Evolutionary conservation across 2,113 vertebrate genomes (phyloP).

Genomic region (Petrocephalus zakoni): DNA sequence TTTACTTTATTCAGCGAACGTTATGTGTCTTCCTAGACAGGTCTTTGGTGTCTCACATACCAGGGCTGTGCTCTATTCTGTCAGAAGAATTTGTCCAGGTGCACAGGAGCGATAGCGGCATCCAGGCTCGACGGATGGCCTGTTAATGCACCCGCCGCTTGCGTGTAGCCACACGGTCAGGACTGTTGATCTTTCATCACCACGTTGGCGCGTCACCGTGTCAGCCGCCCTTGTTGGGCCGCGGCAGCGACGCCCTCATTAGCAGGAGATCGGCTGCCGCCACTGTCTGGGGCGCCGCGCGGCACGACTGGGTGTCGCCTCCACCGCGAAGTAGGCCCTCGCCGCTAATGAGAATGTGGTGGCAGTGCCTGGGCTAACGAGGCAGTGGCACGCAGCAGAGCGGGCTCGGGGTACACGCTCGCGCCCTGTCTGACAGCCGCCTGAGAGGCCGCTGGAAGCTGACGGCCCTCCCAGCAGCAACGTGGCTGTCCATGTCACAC

Average conservation of each 20-base stretch:
- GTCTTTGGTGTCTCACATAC: background rate
- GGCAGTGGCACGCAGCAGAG: background rate
- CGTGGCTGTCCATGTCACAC: background rate
- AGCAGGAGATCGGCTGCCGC: slow-evolving; percentile 2
- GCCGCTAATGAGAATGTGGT: background rate
- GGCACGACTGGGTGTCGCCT: background rate
- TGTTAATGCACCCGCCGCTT: background rate
- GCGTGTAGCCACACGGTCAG: background rate
- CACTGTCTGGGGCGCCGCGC: background rate
- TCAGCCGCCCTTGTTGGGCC: background rate
- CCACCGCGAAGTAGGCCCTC: background rate
- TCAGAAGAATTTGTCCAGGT: background rate
- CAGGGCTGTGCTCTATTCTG: background rate
- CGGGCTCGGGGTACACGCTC: background rate
- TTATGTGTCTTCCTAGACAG: background rate
- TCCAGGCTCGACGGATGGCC: background rate
- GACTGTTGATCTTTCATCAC: background rate
- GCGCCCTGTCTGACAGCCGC: background rate
- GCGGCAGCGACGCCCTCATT: slow-evolving; percentile 15
- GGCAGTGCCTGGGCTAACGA: background rate
- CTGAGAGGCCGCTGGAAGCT: background rate
- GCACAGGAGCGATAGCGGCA: background rate
- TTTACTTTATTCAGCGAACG: background rate
- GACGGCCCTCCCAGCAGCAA: background rate
- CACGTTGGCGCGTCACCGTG: background rate